Evolutionary conservation across 1,140 invertebrate genomes (phyloP), one percentile per base, ranked within the genome.

Genomic region (Saccostrea glomerata): DNA sequence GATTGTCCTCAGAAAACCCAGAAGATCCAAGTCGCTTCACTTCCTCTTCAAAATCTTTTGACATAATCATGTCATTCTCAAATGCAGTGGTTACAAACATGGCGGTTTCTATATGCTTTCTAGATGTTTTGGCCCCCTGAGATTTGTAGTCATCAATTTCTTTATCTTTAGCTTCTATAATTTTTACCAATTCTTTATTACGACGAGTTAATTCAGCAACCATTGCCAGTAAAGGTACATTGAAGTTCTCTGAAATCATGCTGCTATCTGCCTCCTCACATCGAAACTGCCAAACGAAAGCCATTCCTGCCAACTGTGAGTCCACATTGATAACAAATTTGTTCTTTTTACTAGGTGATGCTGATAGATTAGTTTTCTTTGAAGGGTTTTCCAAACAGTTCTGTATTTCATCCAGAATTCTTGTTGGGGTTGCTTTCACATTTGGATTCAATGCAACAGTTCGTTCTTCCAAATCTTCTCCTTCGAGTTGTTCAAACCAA

Each of bases 81-180:
- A 93, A 93, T 6, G 89, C 91, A 55, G 91, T 90, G 84, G 88
- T 89, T 87, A 93, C 92, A 91, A 93, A 93, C 13, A 66, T 77
- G 6, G 86, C 11, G 30, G 93, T 93, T 87, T 92, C 91, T 36
- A 92, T 82, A 73, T 93, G 90, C 82, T 92, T 94, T 90, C 93
- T 90, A 2, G 91, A 90, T 58, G 91, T 84, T 85, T 88, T 89
- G 11, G 86, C 92, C 40, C 93, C 93, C 70, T 94, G 94, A n/a
- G 91, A 88, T 89, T 92, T 94, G 88, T 94, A 94, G 86, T 94
- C 93, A 56, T 93, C 92, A 82, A 94, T 92, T 89, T 94, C 92
- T 88, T 92, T 94, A 82, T 94, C 94, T 90, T 94, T 94, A 30
- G 86, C 86, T 54, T 88, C 66, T 11, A 94, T 85, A 5, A 94